Conservation (phyloP, 30 jellyfish, hydroid and myxozoan species). For the Haliclystus octoradiatus region DNA sequence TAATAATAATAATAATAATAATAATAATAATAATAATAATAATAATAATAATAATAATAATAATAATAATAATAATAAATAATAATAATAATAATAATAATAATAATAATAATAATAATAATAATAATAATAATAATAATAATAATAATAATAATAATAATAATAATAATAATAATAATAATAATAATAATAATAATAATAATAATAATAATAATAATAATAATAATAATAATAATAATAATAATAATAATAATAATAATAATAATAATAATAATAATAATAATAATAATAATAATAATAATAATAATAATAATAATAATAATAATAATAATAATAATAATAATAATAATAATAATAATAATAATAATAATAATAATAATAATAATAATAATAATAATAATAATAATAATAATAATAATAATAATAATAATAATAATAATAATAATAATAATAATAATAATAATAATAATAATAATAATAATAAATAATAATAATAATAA, state of each 20-base stretch:
- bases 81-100: constrained; percentile 3
- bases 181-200: neutral
- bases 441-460: constrained; percentile 2
- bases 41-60: constrained; percentile 2
- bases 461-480: constrained; percentile 3
- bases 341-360: constrained; percentile 3
- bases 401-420: constrained; percentile 3
- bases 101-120: neutral
- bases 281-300: constrained; percentile 3
- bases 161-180: neutral
- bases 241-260: constrained; percentile 3
- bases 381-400: constrained; percentile 2
- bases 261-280: constrained; percentile 3
- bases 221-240: constrained; percentile 3
- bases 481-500: too few relatives aligned
- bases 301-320: constrained; percentile 1
- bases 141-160: neutral
- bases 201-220: constrained; percentile 2
- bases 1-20: constrained; percentile 3
- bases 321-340: constrained; percentile 2
- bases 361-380: constrained; percentile 2
- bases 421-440: constrained; percentile 2
- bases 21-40: constrained; percentile 2
- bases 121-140: neutral
- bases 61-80: constrained; percentile 3